These are phyloP conservation scores for Lottia gigantea DNA, from an alignment of 2,888 invertebrate genomes.

Conservation along the genomic window DNA sequence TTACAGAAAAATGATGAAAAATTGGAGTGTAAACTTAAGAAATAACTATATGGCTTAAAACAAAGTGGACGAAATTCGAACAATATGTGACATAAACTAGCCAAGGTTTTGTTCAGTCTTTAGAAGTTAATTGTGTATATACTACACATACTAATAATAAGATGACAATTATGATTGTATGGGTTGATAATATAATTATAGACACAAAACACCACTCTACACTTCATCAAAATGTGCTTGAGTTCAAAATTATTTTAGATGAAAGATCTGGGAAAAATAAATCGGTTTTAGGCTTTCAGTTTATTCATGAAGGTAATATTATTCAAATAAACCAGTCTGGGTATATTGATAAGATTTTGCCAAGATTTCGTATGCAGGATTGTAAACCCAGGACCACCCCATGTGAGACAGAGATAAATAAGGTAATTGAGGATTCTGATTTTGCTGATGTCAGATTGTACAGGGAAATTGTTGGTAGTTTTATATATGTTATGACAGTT, in stretches of 20 bases:
- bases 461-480: slow-evolving; percentile 20
- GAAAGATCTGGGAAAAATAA: slow-evolving; percentile 23
- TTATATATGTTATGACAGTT: slow-evolving; percentile 25
- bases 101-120: slow-evolving; percentile 5
- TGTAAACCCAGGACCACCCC: slow-evolving; percentile 26
- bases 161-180: background rate
- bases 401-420: slow-evolving; percentile 19
- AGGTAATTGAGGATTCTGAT: background rate
- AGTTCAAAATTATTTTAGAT: slow-evolving; percentile 12
- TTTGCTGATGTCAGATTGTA: background rate
- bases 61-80: slow-evolving; percentile 22
- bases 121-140: slow-evolving; percentile 12
- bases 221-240: background rate
- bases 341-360: slow-evolving; percentile 21
- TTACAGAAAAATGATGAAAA: slow-evolving; percentile 5
- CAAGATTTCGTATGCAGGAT: slow-evolving; percentile 19
- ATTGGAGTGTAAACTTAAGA: slow-evolving; percentile 17
- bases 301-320: slow-evolving; percentile 13
- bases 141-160: too few species aligned
- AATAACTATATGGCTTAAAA: slow-evolving; percentile 18
- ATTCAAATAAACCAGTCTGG: slow-evolving; percentile 16
- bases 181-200: slow-evolving; percentile 14
- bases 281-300: slow-evolving; percentile 29
- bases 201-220: too few species aligned
- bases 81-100: background rate